Base-by-base conservation (phyloP, 2,113 vertebrate species). In the Petroica traversi region DNA sequence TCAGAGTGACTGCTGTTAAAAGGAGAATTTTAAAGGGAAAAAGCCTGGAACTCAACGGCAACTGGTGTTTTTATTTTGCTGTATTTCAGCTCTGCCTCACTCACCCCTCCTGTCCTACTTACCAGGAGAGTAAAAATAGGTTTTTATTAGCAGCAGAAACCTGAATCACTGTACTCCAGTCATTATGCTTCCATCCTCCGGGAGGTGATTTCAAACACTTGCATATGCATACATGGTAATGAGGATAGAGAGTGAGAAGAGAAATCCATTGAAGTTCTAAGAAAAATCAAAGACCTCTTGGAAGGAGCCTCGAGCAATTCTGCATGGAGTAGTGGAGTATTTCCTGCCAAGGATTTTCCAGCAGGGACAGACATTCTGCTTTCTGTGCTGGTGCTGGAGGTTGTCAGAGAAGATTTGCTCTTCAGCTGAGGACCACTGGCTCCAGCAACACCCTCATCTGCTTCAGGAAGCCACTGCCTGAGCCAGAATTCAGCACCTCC, bases 241-340 rank as follows among this genome's bases (percentile, higher is more conserved):
- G 74, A 97, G 93, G 92, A 58, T 38, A 81, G 7, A 85, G 91
- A 97, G 91, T 36, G 75, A 92, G 90, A 69, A 79, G 83, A 96
- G 74, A 93, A 88, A 95, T 88, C 96, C 95, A 97, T 96, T 97
- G 96, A 97, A 97, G 95, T 97, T 96, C 94, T 97, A 83, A 91
- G 95, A 91, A 96, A 95, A 95, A 85, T 91, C 96, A 89, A 90
- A 97, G 95, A 77, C 82, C 95, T 95, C 93, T 95, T 94, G 76
- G 95, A 94, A 94, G 88, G 68, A 94, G 94, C 92, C 95, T 90
- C 38, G 5, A 97, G 96, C 93, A 62, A 91, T 94, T 89, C 87
- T 88, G 88, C 40, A 54, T 0, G 9, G 89, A 92, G 89, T 23
- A 93, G 89, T 71, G 57, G 88, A 94, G 93, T 83, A 83, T 59